A percentile compares a stretch with the other conserved stretches of the same genome.
These are phyloP conservation scores for Platerodrilus igneus DNA, from an alignment of 2,888 invertebrate species.

Conservation along the genomic window DNA sequence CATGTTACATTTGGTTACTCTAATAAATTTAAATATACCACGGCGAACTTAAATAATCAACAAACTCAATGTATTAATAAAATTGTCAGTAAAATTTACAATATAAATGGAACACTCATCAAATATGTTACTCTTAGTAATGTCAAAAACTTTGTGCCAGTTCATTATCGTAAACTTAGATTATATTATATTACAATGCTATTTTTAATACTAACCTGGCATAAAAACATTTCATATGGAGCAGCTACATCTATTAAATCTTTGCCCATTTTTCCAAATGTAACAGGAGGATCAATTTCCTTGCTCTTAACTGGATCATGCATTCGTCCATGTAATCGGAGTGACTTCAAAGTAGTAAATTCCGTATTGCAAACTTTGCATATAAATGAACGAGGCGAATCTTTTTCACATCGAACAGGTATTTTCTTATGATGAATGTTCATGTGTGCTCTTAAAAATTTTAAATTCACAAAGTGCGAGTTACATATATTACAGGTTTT, in stretches of 20 bases:
- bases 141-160: no score
- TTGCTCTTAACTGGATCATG: constrained; percentile 63
- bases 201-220: constrained; percentile 30
- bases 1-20: no score
- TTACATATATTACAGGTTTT: constrained; percentile 50
- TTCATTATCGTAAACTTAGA: no score
- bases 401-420: constrained; percentile 16
- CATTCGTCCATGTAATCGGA: constrained; percentile 68
- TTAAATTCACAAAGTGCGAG: constrained; percentile 51
- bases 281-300: constrained; percentile 51
- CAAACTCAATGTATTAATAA: no score
- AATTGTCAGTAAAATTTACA: no score
- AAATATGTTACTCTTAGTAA: no score
- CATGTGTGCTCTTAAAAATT: constrained; percentile 59
- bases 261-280: constrained; percentile 39
- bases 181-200: no score
- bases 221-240: constrained; percentile 43
- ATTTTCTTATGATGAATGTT: constrained; percentile 48
- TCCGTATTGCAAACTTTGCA: constrained; percentile 65
- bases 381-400: constrained; percentile 44
- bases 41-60: no score
- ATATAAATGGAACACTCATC: no score
- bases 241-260: constrained; percentile 39
- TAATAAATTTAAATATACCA: no score
- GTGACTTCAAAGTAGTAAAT: constrained; percentile 62